Evolutionary conservation across 2,797 vertebrate species (phyloP).

Genomic region (Pyrocephalus nanus): DNA sequence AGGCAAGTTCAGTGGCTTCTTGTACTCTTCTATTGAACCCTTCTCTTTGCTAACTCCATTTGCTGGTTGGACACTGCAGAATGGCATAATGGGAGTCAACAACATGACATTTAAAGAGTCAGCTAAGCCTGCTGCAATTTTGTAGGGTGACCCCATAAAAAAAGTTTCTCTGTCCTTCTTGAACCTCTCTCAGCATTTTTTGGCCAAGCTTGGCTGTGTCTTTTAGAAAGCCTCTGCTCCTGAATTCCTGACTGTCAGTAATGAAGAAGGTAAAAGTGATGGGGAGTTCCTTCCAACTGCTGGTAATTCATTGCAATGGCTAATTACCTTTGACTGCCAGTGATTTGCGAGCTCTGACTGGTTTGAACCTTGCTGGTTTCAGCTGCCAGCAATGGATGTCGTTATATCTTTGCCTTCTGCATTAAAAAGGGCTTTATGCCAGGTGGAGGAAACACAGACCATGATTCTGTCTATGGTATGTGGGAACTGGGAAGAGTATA

Average conservation of each 20-base stretch:
- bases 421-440: neutral
- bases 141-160: neutral
- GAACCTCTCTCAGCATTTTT: neutral
- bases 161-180: rapidly evolving
- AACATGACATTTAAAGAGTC: neutral
- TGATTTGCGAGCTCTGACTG: neutral
- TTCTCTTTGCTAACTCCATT: neutral
- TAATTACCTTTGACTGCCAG: neutral
- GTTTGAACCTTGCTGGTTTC: neutral
- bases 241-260: neutral
- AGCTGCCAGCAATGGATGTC: neutral
- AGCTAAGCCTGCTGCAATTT: neutral
- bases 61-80: neutral
- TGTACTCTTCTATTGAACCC: neutral
- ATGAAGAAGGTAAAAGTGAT: neutral
- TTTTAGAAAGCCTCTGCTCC: neutral
- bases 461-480: neutral
- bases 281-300: neutral
- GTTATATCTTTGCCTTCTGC: neutral
- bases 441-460: neutral
- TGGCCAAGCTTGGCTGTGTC: neutral
- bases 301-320: neutral
- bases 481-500: neutral
- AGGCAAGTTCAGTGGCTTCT: neutral
- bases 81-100: neutral